Evolutionary conservation across 1,140 invertebrate species (phyloP).

Genomic region (Diorhabda sublineata): DNA sequence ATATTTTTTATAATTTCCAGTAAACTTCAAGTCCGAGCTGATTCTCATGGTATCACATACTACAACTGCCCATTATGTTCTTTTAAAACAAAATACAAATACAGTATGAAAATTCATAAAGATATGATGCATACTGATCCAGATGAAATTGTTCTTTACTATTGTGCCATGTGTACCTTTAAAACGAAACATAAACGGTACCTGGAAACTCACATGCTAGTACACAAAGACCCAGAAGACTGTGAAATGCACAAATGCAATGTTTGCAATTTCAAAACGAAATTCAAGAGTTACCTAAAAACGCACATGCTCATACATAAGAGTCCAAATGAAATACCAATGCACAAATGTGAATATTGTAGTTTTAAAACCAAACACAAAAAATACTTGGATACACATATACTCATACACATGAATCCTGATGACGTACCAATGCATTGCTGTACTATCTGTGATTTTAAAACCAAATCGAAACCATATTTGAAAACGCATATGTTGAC

Average conservation of each 20-base stretch:
- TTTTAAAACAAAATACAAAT: slow-evolving; percentile 21
- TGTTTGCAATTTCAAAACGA: neutral
- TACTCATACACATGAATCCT: slow-evolving; percentile 20
- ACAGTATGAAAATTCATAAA: slow-evolving; percentile 15
- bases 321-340: neutral
- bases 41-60: slow-evolving; percentile 9
- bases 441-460: slow-evolving; percentile 17
- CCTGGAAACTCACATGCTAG: slow-evolving; percentile 21
- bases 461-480: slow-evolving; percentile 22
- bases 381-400: slow-evolving; percentile 18
- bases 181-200: slow-evolving; percentile 24
- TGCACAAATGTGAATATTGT: slow-evolving; percentile 17
- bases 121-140: slow-evolving; percentile 17
- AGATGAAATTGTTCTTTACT: slow-evolving; percentile 17
- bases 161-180: slow-evolving; percentile 20
- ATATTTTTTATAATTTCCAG: neutral
- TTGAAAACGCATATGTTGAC: slow-evolving; percentile 20
- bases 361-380: slow-evolving; percentile 21
- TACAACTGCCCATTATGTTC: slow-evolving; percentile 18
- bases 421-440: slow-evolving; percentile 16
- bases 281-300: slow-evolving; percentile 4
- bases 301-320: slow-evolving; percentile 6
- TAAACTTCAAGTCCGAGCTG: slow-evolving; percentile 14
- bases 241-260: slow-evolving; percentile 6
- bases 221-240: slow-evolving; percentile 13